phyloP scores from a whole-genome alignment of 2,797 vertebrate genomes.

The Naso thynnoides region DNA sequence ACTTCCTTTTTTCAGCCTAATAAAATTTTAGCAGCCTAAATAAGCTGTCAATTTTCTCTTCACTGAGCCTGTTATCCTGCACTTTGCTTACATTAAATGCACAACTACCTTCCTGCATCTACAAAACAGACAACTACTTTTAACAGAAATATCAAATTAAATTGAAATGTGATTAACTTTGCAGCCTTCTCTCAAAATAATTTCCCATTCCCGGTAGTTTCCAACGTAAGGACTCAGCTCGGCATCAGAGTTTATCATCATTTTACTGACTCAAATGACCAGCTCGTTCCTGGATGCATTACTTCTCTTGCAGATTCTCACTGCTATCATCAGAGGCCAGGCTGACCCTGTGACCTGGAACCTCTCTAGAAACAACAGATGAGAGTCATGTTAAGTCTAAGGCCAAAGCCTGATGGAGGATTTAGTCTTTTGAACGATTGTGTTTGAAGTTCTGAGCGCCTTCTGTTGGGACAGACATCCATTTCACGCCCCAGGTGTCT shows the following conservation, averaged over 20 bases:
- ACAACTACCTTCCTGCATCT: background rate
- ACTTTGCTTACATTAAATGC: background rate
- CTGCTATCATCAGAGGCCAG: background rate
- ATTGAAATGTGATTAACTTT: background rate
- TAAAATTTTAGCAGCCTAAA: no score
- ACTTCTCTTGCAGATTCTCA: background rate
- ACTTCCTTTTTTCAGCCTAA: no score
- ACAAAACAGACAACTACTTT: background rate
- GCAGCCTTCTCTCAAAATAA: background rate
- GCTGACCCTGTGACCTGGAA: conserved; percentile 17
- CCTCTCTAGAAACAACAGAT: conserved; percentile 10
- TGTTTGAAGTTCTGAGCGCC: conserved; percentile 47
- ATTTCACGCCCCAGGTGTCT: conserved; percentile 70
- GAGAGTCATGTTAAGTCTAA: conserved; percentile 22
- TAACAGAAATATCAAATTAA: background rate
- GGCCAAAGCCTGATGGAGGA: conserved; percentile 21
- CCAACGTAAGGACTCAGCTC: background rate
- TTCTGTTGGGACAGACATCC: conserved; percentile 52
- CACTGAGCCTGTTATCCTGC: background rate
- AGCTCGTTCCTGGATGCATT: conserved; percentile 1
- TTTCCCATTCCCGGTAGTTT: background rate
- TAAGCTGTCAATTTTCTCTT: background rate
- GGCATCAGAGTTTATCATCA: background rate
- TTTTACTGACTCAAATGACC: background rate
- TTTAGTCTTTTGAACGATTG: conserved; percentile 28